Percentiles rank a stretch among this genome's conserved stretches.
Evolutionary conservation across 2,888 invertebrate genomes (phyloP).

Genomic region (Monochamus alternatus): DNA sequence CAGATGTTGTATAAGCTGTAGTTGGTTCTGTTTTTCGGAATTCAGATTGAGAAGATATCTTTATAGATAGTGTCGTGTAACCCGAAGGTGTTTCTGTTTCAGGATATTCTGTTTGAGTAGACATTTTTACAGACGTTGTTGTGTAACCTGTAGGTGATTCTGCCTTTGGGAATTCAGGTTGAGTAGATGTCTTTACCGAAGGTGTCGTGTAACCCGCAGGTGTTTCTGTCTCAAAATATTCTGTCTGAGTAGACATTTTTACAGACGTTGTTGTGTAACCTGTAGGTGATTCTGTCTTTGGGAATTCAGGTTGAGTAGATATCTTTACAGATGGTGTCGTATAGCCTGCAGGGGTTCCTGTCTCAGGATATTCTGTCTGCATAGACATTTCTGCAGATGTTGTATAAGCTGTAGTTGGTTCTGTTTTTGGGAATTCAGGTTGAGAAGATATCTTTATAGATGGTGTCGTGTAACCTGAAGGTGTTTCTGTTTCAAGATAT

Average conservation of each 20-base stretch:
- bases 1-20: slow-evolving; percentile 2
- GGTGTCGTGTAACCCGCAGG: background rate
- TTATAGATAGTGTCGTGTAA: background rate
- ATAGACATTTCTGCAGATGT: no score
- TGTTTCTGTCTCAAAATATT: background rate
- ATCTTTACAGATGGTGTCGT: no score
- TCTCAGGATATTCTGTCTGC: no score
- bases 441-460: no score
- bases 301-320: no score
- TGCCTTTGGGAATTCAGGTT: background rate
- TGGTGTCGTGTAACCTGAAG: no score
- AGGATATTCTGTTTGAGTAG: background rate
- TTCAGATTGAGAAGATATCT: slow-evolving; percentile 4
- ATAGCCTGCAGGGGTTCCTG: no score
- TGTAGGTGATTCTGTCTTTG: no score
- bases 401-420: no score
- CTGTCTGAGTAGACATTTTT: background rate
- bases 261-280: no score
- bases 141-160: background rate
- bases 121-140: background rate
- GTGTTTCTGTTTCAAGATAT: no score
- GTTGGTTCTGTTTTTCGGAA: slow-evolving; percentile 5
- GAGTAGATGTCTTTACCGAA: background rate
- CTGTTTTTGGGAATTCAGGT: no score
- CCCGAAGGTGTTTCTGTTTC: background rate